A percentile compares a stretch with the other conserved stretches of the same genome.
phyloP scores from a whole-genome alignment of 1,140 invertebrate species.

The Brachionus sp. region DNA sequence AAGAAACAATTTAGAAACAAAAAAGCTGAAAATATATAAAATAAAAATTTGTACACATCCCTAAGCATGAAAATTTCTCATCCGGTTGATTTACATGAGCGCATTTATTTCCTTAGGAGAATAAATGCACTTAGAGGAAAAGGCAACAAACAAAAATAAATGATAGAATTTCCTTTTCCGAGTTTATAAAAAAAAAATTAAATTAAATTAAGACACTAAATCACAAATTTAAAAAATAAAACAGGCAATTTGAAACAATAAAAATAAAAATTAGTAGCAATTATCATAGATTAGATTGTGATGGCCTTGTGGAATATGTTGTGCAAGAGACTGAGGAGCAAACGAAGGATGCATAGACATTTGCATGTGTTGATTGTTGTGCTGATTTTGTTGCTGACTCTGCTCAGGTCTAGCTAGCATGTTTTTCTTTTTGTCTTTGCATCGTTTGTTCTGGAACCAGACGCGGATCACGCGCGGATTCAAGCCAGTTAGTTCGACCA shows the following conservation, averaged over 20 bases:
- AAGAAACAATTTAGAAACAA: background rate
- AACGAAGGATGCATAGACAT: constrained; percentile 63
- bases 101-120: background rate
- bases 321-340: background rate
- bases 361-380: constrained; percentile 56
- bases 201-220: background rate
- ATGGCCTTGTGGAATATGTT: background rate
- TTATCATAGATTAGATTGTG: constrained; percentile 30
- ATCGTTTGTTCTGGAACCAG: constrained; percentile 97
- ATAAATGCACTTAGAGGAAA: background rate
- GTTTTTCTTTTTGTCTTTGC: constrained; percentile 97
- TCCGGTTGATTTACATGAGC: constrained; percentile 28
- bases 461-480: constrained; percentile 91
- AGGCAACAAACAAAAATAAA: background rate
- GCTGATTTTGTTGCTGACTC: constrained; percentile 66
- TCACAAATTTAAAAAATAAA: background rate
- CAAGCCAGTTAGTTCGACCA: constrained; percentile 95
- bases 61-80: background rate
- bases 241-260: background rate
- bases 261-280: background rate
- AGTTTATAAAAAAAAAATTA: background rate
- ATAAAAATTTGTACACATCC: background rate
- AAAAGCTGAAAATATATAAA: background rate
- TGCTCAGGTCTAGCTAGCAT: constrained; percentile 94
- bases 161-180: background rate